These are phyloP conservation scores for Ephestia elutella DNA, from an alignment of 1,140 invertebrate genomes.

Conservation along the genomic window DNA sequence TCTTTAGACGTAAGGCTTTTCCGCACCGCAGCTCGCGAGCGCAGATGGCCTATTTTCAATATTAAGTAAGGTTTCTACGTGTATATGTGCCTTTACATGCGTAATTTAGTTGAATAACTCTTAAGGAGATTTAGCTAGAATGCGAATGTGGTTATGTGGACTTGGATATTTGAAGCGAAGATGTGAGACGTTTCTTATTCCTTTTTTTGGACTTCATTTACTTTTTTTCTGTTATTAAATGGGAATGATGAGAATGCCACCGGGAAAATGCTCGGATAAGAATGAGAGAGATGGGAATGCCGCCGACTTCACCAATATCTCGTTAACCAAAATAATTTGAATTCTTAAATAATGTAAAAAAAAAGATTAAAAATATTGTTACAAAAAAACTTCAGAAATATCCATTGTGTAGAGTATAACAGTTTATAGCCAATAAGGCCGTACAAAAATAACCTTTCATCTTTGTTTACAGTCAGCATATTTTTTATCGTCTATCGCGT, in stretches of 20 bases:
- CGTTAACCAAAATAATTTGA: too few relatives aligned
- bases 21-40: not conserved
- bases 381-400: too few relatives aligned
- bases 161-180: conserved; percentile 19
- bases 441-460: not conserved
- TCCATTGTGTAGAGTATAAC: too few relatives aligned
- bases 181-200: conserved; percentile 18
- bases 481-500: not conserved
- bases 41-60: conserved; percentile 8
- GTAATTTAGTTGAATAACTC: conserved; percentile 4
- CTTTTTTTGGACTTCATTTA: too few relatives aligned
- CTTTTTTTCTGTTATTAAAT: too few relatives aligned
- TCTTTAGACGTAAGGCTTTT: not conserved
- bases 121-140: conserved; percentile 3
- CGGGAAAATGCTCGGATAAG: too few relatives aligned
- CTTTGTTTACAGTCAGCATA: conserved; percentile 1
- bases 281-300: too few relatives aligned
- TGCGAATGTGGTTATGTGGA: conserved; percentile 15
- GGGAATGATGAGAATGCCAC: too few relatives aligned
- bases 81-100: not conserved
- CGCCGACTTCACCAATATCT: too few relatives aligned
- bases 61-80: not conserved
- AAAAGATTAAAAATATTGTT: too few relatives aligned
- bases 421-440: not conserved
- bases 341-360: too few relatives aligned